Conservation (phyloP, 2,113 vertebrate species). For the Aythya baeri region DNA sequence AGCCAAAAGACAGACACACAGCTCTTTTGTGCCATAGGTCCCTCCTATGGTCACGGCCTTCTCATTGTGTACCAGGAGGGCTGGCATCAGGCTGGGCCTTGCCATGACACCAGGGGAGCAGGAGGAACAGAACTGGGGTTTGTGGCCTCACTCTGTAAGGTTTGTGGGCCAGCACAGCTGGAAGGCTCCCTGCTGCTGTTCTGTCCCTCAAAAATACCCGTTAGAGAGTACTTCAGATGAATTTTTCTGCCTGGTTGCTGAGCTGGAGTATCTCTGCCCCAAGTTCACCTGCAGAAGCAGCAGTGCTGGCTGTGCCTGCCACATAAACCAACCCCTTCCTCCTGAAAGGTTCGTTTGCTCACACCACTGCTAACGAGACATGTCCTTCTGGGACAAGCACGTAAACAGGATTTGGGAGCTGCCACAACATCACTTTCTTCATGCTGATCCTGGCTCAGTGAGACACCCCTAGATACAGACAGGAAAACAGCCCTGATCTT, state of each 20-base stretch:
- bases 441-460: not conserved
- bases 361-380: rapidly evolving
- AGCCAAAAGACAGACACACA: not conserved
- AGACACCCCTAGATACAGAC: rapidly evolving
- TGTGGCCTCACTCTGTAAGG: not conserved
- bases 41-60: not conserved
- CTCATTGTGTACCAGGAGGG: not conserved
- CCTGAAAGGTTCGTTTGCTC: not conserved
- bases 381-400: not conserved
- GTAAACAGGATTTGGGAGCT: not conserved
- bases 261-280: not conserved
- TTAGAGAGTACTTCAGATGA: not conserved
- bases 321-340: not conserved
- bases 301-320: not conserved
- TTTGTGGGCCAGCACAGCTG: not conserved
- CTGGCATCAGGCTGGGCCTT: not conserved
- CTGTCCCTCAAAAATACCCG: not conserved
- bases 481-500: not conserved
- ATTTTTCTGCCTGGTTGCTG: not conserved
- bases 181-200: not conserved
- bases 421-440: not conserved
- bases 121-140: not conserved
- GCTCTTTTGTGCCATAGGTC: rapidly evolving
- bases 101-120: not conserved
- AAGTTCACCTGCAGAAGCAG: not conserved